These are phyloP conservation scores for Lanius ludovicianus DNA, from an alignment of 2,113 vertebrate species.

Conservation along the genomic window DNA sequence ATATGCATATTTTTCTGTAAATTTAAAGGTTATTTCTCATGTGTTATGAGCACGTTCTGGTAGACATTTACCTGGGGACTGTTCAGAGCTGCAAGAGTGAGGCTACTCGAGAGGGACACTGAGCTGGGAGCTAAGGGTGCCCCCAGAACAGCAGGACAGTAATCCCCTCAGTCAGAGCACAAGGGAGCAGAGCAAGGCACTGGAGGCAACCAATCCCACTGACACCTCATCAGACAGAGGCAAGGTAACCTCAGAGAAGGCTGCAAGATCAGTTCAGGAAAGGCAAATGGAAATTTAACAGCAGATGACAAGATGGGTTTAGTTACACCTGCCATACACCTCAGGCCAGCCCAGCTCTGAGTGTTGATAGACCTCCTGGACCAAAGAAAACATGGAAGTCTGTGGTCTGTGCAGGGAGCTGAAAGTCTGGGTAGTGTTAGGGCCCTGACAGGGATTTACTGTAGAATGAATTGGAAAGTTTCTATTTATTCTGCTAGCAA, in stretches of 20 bases:
- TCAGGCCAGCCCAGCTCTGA: neutral
- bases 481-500: neutral
- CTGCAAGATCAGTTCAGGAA: neutral
- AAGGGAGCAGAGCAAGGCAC: neutral
- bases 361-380: neutral
- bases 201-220: neutral
- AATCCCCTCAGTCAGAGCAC: fast-evolving
- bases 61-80: neutral
- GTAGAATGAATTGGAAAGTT: neutral
- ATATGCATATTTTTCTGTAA: neutral
- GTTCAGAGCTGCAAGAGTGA: neutral
- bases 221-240: neutral
- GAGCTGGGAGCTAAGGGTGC: neutral
- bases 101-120: neutral
- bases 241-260: neutral
- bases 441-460: neutral
- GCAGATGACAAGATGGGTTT: neutral
- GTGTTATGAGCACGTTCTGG: neutral
- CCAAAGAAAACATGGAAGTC: neutral
- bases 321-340: neutral
- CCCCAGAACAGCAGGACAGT: neutral
- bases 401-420: neutral
- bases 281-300: neutral
- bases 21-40: neutral
- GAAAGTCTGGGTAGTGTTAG: neutral